phyloP scores from a whole-genome alignment of 2,113 vertebrate genomes.

The Neodon shergylaensis region DNA sequence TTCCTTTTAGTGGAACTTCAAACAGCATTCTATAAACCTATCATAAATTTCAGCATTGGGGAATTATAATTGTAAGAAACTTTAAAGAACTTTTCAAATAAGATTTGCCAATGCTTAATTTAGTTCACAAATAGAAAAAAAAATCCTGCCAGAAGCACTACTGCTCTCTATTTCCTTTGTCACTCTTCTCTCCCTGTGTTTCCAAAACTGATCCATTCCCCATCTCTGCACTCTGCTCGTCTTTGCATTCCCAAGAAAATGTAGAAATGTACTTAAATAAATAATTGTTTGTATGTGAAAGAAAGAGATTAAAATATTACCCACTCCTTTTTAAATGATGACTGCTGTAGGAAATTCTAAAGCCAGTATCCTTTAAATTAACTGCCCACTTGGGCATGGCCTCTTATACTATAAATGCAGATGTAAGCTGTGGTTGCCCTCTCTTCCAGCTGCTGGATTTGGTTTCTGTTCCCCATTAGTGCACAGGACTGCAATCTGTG shows the following conservation, averaged over 20 bases:
- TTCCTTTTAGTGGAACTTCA: background rate
- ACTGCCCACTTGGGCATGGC: too few species aligned
- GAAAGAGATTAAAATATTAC: background rate
- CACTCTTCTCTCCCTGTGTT: background rate
- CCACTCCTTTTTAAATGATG: background rate
- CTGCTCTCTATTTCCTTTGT: background rate
- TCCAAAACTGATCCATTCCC: background rate
- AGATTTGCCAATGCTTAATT: background rate
- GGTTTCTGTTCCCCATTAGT: too few species aligned
- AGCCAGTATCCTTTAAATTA: too few species aligned
- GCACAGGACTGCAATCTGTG: too few species aligned
- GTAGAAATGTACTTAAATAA: background rate
- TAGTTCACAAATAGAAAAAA: background rate
- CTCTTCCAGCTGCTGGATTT: too few species aligned
- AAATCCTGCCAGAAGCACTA: background rate
- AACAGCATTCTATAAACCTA: background rate
- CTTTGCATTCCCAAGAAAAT: background rate
- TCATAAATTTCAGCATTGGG: background rate
- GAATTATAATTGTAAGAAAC: background rate
- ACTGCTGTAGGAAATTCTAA: too few species aligned
- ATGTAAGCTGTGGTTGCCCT: too few species aligned
- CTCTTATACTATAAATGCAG: too few species aligned
- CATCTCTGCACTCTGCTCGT: background rate
- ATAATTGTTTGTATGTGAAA: background rate
- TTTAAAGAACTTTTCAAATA: background rate